Percentiles rank a stretch among this genome's conserved stretches.
These are phyloP conservation scores for Stegastes partitus DNA, from an alignment of 2,113 vertebrate species.

Conservation along the genomic window DNA sequence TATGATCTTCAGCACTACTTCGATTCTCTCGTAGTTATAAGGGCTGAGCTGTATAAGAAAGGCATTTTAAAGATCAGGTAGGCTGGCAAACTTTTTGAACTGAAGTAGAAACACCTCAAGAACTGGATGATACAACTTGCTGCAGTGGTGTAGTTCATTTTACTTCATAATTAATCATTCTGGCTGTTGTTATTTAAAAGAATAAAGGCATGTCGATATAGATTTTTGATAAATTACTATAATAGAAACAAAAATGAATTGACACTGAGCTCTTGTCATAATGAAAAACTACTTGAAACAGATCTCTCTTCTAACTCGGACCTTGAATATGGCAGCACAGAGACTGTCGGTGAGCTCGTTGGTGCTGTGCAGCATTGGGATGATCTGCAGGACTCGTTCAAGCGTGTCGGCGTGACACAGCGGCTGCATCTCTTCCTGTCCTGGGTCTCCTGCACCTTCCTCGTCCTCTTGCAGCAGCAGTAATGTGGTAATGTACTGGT, in stretches of 20 bases:
- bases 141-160: not conserved
- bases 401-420: conserved; percentile 78
- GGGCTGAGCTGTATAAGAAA: conserved; percentile 89
- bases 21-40: conserved; percentile 95
- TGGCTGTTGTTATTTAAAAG: too few relatives aligned
- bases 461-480: conserved; percentile 86
- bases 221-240: too few relatives aligned
- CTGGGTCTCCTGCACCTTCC: conserved; percentile 25
- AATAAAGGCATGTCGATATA: too few relatives aligned
- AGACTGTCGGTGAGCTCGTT: conserved; percentile 88
- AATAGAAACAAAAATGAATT: too few relatives aligned
- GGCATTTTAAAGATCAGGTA: not conserved
- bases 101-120: not conserved
- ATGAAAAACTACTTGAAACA: too few relatives aligned
- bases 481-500: conserved; percentile 92
- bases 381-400: conserved; percentile 86
- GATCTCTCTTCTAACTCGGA: conserved; percentile 53
- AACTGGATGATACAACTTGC: too few relatives aligned
- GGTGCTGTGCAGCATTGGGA: conserved; percentile 89
- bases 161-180: too few relatives aligned
- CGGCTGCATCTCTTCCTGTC: conserved; percentile 13
- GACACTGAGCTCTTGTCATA: too few relatives aligned
- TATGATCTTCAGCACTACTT: conserved; percentile 91
- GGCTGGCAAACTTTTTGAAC: not conserved
- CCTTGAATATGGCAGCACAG: conserved; percentile 89